Percentiles rank a stretch among this genome's conserved stretches.
These are phyloP conservation scores for Latrodectus geometricus DNA, from an alignment of 1,140 invertebrate genomes.

Conservation along the genomic window DNA sequence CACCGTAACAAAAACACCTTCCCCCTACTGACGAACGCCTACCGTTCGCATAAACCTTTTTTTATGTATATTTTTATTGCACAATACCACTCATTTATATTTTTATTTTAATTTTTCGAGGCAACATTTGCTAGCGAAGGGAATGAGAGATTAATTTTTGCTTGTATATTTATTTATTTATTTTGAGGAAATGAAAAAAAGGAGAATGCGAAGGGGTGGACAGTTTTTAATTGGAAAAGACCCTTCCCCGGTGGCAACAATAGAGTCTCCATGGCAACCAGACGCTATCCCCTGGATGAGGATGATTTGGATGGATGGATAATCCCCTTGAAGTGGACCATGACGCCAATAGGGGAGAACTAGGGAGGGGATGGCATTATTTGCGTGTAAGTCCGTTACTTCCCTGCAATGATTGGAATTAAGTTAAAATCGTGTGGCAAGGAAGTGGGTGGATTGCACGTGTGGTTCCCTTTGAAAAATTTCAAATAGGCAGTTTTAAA, in stretches of 20 bases:
- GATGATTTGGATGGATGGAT: constrained; percentile 19
- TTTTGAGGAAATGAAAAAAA: not conserved
- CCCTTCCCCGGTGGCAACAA: constrained; percentile 24
- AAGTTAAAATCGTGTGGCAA: not conserved
- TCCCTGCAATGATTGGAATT: not conserved
- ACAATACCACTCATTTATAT: not conserved
- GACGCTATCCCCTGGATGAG: constrained; percentile 14
- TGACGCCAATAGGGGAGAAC: constrained; percentile 1
- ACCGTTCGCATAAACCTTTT: not conserved
- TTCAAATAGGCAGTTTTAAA: not conserved
- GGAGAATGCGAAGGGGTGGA: not conserved
- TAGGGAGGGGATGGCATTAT: not conserved
- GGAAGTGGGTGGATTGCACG: not conserved
- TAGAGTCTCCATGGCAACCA: constrained; percentile 28
- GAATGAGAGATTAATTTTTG: constrained; percentile 47
- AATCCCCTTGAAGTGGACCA: constrained; percentile 51
- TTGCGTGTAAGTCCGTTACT: constrained; percentile 16
- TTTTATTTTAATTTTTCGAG: not conserved
- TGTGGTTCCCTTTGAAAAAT: not conserved
- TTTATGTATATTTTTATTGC: not conserved
- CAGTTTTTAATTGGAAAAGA: constrained; percentile 59
- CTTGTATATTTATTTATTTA: constrained; percentile 46
- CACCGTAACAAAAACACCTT: constrained; percentile 30
- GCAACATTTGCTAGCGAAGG: not conserved
- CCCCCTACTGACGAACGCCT: constrained; percentile 26